Evolutionary conservation across 2,113 vertebrate species (phyloP).

Genomic region (Dryoscopus gambensis): DNA sequence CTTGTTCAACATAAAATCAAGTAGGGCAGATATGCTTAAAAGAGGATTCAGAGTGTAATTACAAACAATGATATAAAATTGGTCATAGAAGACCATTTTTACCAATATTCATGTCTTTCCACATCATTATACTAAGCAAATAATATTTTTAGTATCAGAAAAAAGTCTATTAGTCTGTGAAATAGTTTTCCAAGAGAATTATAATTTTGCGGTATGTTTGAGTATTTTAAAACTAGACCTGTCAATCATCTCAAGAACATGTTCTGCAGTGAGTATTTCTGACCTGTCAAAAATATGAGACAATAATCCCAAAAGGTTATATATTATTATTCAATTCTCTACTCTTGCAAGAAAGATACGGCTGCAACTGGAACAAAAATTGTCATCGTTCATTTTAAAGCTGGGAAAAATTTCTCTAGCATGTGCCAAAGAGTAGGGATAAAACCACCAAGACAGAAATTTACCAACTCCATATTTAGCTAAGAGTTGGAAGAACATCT

Average conservation of each 20-base stretch:
- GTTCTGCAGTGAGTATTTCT: neutral
- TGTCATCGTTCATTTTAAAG: slow-evolving; percentile 19
- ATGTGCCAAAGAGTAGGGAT: neutral
- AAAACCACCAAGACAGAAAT: neutral
- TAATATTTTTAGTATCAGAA: neutral
- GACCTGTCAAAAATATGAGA: slow-evolving; percentile 13
- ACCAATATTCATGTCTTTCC: neutral
- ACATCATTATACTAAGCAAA: neutral
- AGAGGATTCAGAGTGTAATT: neutral
- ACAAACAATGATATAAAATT: neutral
- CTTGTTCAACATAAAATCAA: neutral
- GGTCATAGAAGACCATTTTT: neutral
- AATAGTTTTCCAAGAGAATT: neutral
- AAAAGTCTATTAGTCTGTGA: neutral
- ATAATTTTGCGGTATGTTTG: neutral
- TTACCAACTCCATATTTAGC: neutral
- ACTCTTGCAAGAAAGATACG: neutral
- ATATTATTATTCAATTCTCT: neutral
- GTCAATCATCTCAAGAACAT: neutral
- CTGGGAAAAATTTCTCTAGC: neutral
- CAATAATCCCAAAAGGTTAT: slow-evolving; percentile 25
- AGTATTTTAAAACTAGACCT: slow-evolving; percentile 1
- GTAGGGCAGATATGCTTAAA: neutral
- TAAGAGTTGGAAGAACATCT: neutral
- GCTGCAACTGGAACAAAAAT: neutral